A percentile compares a stretch with the other conserved stretches of the same genome.
Conservation (phyloP, 1,140 invertebrate genomes). For the Bicyclus anynana region DNA sequence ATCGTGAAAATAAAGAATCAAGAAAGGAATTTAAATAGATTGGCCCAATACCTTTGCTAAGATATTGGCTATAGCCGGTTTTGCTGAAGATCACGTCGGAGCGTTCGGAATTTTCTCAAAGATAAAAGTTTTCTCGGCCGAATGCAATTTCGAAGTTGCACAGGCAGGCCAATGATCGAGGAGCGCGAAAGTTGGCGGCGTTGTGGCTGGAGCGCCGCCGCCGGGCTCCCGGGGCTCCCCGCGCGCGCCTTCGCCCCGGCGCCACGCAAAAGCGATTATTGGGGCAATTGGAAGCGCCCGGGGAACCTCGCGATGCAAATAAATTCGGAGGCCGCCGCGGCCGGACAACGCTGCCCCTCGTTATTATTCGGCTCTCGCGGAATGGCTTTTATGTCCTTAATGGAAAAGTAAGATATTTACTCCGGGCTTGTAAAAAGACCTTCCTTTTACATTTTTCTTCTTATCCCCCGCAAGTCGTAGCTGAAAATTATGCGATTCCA, state of each 20-base stretch:
- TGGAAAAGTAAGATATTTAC: constrained; percentile 76
- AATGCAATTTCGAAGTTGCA: constrained; percentile 62
- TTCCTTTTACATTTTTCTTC: constrained; percentile 59
- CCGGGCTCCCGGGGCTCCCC: too few relatives aligned
- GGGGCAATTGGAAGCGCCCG: constrained; percentile 64
- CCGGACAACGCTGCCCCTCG: constrained; percentile 70
- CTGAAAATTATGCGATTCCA: constrained; percentile 39
- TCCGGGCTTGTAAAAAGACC: constrained; percentile 60
- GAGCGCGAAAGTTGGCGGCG: constrained; percentile 28
- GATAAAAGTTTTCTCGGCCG: constrained; percentile 61
- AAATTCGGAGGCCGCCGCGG: constrained; percentile 62
- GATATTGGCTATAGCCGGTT: constrained; percentile 50
- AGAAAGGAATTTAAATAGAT: background rate
- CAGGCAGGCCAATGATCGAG: constrained; percentile 27
- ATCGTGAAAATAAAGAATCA: background rate
- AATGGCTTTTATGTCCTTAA: constrained; percentile 75
- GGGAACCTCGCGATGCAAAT: constrained; percentile 71
- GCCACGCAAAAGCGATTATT: constrained; percentile 68
- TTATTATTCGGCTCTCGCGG: constrained; percentile 74
- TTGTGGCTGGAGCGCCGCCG: background rate
- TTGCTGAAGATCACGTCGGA: constrained; percentile 49
- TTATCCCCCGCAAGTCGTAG: constrained; percentile 41
- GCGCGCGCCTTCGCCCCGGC: constrained; percentile 25
- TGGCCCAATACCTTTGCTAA: constrained; percentile 40
- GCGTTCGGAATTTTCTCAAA: constrained; percentile 59